Conservation (phyloP, 1,140 invertebrate species). For the Zaprionus nigranus region DNA sequence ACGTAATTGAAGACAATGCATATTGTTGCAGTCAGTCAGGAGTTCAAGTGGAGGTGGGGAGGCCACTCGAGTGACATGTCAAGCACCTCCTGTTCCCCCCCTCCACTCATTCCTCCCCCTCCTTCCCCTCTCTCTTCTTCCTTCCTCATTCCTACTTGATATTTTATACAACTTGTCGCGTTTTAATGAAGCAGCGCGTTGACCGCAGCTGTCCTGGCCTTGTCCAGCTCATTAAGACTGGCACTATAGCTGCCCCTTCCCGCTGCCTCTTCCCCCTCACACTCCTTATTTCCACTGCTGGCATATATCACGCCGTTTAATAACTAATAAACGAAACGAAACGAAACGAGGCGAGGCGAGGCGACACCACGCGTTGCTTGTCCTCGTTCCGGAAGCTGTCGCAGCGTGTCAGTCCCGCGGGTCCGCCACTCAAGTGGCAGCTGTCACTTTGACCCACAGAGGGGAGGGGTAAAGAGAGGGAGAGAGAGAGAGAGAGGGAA, state of each 20-base stretch:
- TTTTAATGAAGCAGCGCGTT: constrained; percentile 27
- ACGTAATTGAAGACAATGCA: constrained; percentile 13
- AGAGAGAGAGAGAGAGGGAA: not conserved
- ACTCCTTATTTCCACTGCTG: constrained; percentile 19
- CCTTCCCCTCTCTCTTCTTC: too few species aligned
- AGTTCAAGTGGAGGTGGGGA: not conserved
- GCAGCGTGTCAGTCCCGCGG: constrained; percentile 20
- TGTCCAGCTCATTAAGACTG: constrained; percentile 60
- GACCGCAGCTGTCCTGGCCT: constrained; percentile 42
- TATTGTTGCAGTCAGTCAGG: constrained; percentile 41
- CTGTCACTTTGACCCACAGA: constrained; percentile 62
- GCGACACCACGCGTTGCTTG: constrained; percentile 16
- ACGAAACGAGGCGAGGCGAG: not conserved
- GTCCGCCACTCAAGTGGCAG: constrained; percentile 63
- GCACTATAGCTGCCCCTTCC: constrained; percentile 44
- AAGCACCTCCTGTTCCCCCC: not conserved
- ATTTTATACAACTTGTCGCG: constrained; percentile 32
- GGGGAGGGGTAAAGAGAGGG: not conserved
- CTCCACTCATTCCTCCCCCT: too few species aligned
- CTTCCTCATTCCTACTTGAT: not conserved
- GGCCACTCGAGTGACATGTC: not conserved
- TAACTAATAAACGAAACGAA: constrained; percentile 75
- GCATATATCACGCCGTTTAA: constrained; percentile 77
- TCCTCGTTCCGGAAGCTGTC: constrained; percentile 13
- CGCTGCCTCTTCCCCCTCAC: not conserved